phyloP scores from a whole-genome alignment of 2,113 vertebrate species.

The Ctenodactylus gundi region DNA sequence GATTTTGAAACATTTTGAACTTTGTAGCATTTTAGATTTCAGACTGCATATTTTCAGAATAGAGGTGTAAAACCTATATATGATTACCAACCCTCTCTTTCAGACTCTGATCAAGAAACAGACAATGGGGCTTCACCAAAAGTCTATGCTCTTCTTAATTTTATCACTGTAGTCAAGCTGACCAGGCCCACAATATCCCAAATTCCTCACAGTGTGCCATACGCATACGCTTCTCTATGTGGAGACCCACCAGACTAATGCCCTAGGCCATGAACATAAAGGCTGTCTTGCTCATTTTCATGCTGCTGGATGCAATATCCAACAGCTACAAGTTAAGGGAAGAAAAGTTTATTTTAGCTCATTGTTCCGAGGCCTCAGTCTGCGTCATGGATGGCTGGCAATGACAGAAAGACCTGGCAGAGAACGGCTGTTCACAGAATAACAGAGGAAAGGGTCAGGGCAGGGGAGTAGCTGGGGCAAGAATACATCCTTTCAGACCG shows the following conservation, averaged over 20 bases:
- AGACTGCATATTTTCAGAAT: background rate
- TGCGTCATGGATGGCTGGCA: too few species aligned
- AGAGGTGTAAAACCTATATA: background rate
- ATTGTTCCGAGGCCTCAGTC: too few species aligned
- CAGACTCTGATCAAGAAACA: background rate
- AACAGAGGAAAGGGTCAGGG: too few species aligned
- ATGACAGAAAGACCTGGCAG: too few species aligned
- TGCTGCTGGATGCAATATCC: too few species aligned
- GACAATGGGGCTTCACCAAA: background rate
- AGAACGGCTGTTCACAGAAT: too few species aligned
- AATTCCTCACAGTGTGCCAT: background rate
- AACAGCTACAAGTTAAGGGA: too few species aligned
- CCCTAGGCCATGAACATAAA: background rate
- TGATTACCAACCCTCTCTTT: background rate
- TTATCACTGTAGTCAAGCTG: background rate
- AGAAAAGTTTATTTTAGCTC: too few species aligned
- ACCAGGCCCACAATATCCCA: background rate
- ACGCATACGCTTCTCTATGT: background rate
- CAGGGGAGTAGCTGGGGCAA: too few species aligned
- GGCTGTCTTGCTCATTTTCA: too few species aligned
- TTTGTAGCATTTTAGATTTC: background rate
- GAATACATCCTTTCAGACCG: too few species aligned
- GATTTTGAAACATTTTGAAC: background rate
- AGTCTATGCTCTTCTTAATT: background rate
- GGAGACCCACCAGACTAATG: background rate